Percentiles rank a stretch among this genome's conserved stretches.
These are phyloP conservation scores for Mercenaria mercenaria DNA, from an alignment of 1,140 invertebrate species.

Conservation along the genomic window DNA sequence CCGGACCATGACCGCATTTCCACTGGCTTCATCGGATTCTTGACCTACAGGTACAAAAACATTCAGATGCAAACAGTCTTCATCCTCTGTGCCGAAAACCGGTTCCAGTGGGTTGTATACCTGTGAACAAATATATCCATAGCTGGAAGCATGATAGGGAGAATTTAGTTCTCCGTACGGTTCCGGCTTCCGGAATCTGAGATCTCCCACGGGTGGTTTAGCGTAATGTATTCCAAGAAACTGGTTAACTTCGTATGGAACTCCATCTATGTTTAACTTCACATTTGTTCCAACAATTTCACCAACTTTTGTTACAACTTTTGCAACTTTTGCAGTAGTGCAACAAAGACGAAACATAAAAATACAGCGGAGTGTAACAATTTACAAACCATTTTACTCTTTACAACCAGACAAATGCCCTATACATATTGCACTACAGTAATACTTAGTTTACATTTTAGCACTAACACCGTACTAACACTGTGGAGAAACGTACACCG, in stretches of 20 bases:
- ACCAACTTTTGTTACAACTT: background rate
- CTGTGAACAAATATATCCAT: background rate
- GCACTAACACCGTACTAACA: too few species aligned
- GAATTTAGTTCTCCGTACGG: background rate
- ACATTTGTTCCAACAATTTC: background rate
- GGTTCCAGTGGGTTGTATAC: background rate
- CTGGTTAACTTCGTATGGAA: background rate
- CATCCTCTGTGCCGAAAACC: background rate
- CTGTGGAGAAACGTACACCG: too few species aligned
- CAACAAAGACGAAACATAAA: background rate
- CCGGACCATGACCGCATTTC: slow-evolving; percentile 96
- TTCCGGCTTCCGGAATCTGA: slow-evolving; percentile 25
- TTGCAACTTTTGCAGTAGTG: background rate
- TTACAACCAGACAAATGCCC: too few species aligned
- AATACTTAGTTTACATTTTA: too few species aligned
- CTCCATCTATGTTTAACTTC: background rate
- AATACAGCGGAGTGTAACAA: background rate
- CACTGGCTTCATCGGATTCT: slow-evolving; percentile 88
- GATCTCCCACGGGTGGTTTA: slow-evolving; percentile 20
- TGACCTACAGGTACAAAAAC: slow-evolving; percentile 93
- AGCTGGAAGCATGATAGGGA: background rate
- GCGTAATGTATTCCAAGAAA: slow-evolving; percentile 43
- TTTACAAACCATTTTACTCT: too few species aligned
- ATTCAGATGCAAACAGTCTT: slow-evolving; percentile 32
- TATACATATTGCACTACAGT: too few species aligned